phyloP scores from a whole-genome alignment of 2,113 vertebrate species.

The Tragelaphus scriptus region DNA sequence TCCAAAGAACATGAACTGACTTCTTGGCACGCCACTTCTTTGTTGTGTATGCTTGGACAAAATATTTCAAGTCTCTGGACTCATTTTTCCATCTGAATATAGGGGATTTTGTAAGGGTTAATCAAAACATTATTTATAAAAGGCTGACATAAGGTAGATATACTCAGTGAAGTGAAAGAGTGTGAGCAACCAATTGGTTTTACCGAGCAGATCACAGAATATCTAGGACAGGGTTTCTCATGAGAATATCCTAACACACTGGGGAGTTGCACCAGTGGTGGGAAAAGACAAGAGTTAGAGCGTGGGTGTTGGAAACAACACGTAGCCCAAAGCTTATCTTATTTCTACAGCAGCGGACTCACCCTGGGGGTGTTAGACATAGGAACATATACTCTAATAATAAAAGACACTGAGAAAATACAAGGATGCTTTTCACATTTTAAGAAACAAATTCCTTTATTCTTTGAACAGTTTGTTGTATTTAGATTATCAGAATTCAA shows the following conservation, averaged over 20 bases:
- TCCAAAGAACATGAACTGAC: neutral
- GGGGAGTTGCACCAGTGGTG: neutral
- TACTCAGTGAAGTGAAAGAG: neutral
- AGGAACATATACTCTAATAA: neutral
- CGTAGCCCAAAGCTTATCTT: neutral
- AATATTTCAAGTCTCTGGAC: neutral
- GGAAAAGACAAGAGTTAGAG: neutral
- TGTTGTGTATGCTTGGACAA: neutral
- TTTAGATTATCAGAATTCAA: neutral
- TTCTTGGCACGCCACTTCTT: neutral
- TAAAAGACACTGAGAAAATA: neutral
- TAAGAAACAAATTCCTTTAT: neutral
- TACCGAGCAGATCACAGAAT: neutral
- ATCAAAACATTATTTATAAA: neutral
- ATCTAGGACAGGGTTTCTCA: neutral
- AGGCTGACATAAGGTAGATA: neutral
- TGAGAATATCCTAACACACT: neutral
- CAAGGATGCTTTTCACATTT: neutral
- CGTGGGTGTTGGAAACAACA: neutral
- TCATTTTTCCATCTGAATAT: neutral
- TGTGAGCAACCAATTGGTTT: neutral
- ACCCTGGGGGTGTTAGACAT: neutral
- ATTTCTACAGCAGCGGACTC: neutral
- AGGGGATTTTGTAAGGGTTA: neutral
- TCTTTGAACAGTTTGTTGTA: neutral